These are phyloP conservation scores for Taenioides sp. DNA, from an alignment of 2,797 vertebrate species.

Conservation along the genomic window DNA sequence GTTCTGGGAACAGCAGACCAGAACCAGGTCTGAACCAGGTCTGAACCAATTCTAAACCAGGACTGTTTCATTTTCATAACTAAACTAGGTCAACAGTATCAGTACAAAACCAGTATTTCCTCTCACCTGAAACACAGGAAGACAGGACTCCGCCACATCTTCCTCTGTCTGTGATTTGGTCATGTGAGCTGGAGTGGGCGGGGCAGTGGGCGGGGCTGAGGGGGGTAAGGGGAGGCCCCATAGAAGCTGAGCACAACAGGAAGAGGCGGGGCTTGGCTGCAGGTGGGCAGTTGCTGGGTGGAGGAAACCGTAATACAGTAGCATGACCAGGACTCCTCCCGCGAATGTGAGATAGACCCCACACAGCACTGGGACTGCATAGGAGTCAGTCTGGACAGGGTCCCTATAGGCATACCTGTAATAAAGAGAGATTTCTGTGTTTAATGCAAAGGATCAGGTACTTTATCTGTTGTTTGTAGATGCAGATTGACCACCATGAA, in stretches of 20 bases:
- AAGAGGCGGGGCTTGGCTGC: slow-evolving; percentile 90
- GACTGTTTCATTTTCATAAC: too few relatives aligned
- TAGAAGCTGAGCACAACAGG: slow-evolving; percentile 98
- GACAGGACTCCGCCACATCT: slow-evolving; percentile 94
- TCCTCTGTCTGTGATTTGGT: slow-evolving; percentile 70
- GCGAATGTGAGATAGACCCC: slow-evolving; percentile 98
- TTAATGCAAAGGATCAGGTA: neutral
- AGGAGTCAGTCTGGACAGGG: slow-evolving; percentile 92
- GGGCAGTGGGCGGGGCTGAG: slow-evolving; percentile 93
- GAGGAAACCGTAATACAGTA: slow-evolving; percentile 95
- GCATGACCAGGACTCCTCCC: slow-evolving; percentile 91
- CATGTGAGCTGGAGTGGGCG: slow-evolving; percentile 78
- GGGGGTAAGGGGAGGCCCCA: slow-evolving; percentile 98
- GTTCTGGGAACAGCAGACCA: too few relatives aligned
- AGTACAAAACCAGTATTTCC: slow-evolving; percentile 68
- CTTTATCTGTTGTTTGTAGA: neutral
- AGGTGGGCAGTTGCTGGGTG: slow-evolving; percentile 94
- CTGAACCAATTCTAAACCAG: too few relatives aligned
- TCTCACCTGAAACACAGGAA: slow-evolving; percentile 84
- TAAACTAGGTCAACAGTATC: neutral
- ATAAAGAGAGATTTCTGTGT: neutral
- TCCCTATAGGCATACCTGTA: slow-evolving; percentile 89
- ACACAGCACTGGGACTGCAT: slow-evolving; percentile 94
- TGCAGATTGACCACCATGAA: neutral
- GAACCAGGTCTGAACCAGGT: too few relatives aligned